Evolutionary conservation across 2,888 invertebrate species (phyloP), one percentile per base, ranked within the genome.

Genomic region (Sympetrum striolatum): DNA sequence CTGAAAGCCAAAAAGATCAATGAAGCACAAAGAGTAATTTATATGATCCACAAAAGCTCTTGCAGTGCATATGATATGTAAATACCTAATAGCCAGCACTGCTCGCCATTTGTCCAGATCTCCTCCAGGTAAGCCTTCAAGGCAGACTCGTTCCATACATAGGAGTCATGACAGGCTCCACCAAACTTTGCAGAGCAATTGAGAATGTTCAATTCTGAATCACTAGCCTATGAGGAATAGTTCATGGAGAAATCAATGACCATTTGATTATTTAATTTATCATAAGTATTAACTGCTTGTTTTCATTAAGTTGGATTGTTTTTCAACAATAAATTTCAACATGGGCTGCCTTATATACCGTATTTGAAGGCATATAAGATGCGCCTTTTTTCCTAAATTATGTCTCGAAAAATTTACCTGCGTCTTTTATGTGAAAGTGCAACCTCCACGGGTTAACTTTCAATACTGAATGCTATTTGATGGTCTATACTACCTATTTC

Each of bases 1-100:
- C 91, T 91, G 31, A 80, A 80, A 80, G 18, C 4, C 80, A 80
- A 80, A 80, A 80, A 15, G 18, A 80, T 35, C 80, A 37, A 35
- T 80, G 12, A 37, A 18, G 14, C 37, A 35, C 31, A 1, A 35
- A 80, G 18, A 80, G 1, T 10, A 80, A 2, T 80, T 12, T 35
- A 35, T 31, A 15, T 15, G 14, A 80, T 80, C 15, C 80, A 80
- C 80, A 80, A 80, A 35, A 6, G n/a, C 10, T 44, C 44, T 44
- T 6, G 44, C 0, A 8, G 10, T 44, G 6, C 44, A 44, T 44
- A 44, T 44, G 44, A 0, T 44, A 44, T 44, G 10, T 44, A 6
- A 35, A 8, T 80, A 80, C 80, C 80, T 10, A 80, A n/a, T 35
- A 80, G 80, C 80, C 80, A 80, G 37, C 35, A 80, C 39, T 80